Evolutionary conservation across 2,888 invertebrate species (phyloP), one percentile per base, ranked within the genome.

Genomic region (Phyto melanocephala): DNA sequence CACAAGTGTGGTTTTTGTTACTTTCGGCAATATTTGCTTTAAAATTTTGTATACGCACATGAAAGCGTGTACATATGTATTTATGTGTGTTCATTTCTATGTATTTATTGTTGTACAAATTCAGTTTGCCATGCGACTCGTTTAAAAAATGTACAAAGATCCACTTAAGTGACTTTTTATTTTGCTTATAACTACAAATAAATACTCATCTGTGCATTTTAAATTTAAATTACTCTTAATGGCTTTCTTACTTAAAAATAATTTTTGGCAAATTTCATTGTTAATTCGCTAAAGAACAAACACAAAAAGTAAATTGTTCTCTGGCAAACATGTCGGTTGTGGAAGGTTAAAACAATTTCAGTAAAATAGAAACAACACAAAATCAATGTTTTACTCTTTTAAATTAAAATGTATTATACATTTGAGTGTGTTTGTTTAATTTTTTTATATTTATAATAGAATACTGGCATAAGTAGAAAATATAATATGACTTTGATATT

Each of bases 361-460:
- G 1, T 3, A 37, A 50, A n/a, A 40, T 24, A 5, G 52, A 37
- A 13, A 7, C 15, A 47, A 33, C n/a, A 15, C n/a, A 11, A 24
- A 54, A 40, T 52, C n/a, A n/a, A n/a, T 54, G 67, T 52, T 40
- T 40, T 40, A 1, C 11, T 6, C 7, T 40, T 17, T 52, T 10
- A 40, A 35, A 47, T 17, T 50, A 50, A 50, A 50, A 37, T 22
- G 35, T 65, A 63, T 63, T 47, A 40, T 67, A 15, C 2, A n/a
- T n/a, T n/a, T n/a, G 20, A 20, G 47, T 10, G 42, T 15, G 15
- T 42, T 42, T 42, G 8, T 42, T 20, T 20, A 7, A n/a, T 52
- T 52, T 47, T 28, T 52, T 75, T 75, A 45, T 56, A 47, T 52
- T 75, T 56, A 47, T 37, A 47, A 37, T 22, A 17, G 15, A 24